These are phyloP conservation scores for Camponotus fellah DNA, from an alignment of 2,888 invertebrate genomes.

Conservation along the genomic window DNA sequence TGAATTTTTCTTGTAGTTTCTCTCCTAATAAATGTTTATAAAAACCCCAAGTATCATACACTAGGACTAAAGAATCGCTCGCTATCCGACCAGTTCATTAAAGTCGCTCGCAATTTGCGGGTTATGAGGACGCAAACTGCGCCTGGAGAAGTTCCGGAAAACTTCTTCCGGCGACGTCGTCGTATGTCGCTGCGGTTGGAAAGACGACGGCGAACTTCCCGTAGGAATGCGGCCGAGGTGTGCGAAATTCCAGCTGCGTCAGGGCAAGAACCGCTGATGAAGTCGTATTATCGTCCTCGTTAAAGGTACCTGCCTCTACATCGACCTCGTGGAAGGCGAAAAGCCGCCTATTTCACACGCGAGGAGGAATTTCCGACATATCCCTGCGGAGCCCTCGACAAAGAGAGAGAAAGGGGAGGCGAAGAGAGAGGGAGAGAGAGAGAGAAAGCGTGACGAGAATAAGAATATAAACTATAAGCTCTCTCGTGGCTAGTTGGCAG, in stretches of 20 bases:
- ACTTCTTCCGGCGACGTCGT: slow-evolving; percentile 30
- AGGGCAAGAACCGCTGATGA: slow-evolving; percentile 63
- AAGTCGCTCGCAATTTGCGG: slow-evolving; percentile 56
- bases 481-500: not conserved
- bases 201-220: slow-evolving; percentile 48
- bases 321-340: not conserved
- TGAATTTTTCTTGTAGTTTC: too few species aligned
- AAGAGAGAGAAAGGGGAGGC: not conserved
- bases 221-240: slow-evolving; percentile 51
- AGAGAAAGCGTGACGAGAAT: slow-evolving; percentile 8
- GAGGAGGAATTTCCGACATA: slow-evolving; percentile 14
- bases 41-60: not conserved
- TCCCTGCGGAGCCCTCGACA: not conserved
- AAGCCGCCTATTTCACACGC: slow-evolving; percentile 9
- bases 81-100: slow-evolving; percentile 48
- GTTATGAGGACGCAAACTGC: slow-evolving; percentile 41
- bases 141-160: slow-evolving; percentile 34
- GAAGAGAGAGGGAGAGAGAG: not conserved
- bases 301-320: slow-evolving; percentile 1
- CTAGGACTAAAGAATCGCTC: not conserved
- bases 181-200: slow-evolving; percentile 38
- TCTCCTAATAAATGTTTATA: not conserved
- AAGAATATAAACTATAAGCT: slow-evolving; percentile 45
- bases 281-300: slow-evolving; percentile 56
- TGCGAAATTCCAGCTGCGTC: slow-evolving; percentile 58